Evolutionary conservation across 2,888 invertebrate species (phyloP).

Genomic region (Branchellion lobata): DNA sequence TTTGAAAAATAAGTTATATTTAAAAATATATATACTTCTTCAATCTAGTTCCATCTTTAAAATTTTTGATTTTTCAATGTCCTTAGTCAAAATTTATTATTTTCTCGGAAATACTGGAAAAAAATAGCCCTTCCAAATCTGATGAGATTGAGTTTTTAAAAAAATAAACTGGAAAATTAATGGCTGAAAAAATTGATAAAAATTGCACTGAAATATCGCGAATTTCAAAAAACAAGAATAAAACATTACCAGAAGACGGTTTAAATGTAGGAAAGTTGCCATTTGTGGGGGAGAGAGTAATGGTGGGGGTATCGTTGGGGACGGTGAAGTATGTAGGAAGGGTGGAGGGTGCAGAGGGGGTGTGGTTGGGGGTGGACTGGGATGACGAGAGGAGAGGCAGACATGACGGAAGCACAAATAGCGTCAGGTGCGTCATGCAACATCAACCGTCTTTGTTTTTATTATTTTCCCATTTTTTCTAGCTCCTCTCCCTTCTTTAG

Average conservation of each 20-base stretch:
- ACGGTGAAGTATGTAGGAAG: constrained; percentile 32
- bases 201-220: too few relatives aligned
- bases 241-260: neutral
- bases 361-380: constrained; percentile 96
- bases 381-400: constrained; percentile 84
- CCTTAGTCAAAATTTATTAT: too few relatives aligned
- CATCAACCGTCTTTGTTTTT: constrained; percentile 41
- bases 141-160: too few relatives aligned
- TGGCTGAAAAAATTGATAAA: too few relatives aligned
- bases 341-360: constrained; percentile 62
- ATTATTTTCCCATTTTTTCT: neutral
- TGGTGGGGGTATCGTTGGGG: constrained; percentile 2
- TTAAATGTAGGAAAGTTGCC: neutral
- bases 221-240: neutral
- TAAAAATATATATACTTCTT: too few relatives aligned
- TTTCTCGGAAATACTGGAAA: too few relatives aligned
- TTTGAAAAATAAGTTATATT: too few relatives aligned
- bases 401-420: constrained; percentile 84
- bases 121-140: too few relatives aligned
- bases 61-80: neutral
- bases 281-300: neutral
- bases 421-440: constrained; percentile 75
- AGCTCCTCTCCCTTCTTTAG: too few relatives aligned
- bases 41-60: neutral
- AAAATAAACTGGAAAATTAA: too few relatives aligned